Percentiles rank a stretch among this genome's conserved stretches.
Evolutionary conservation across 2,797 vertebrate species (phyloP).

Genomic region (Bryconaethiops microstoma): DNA sequence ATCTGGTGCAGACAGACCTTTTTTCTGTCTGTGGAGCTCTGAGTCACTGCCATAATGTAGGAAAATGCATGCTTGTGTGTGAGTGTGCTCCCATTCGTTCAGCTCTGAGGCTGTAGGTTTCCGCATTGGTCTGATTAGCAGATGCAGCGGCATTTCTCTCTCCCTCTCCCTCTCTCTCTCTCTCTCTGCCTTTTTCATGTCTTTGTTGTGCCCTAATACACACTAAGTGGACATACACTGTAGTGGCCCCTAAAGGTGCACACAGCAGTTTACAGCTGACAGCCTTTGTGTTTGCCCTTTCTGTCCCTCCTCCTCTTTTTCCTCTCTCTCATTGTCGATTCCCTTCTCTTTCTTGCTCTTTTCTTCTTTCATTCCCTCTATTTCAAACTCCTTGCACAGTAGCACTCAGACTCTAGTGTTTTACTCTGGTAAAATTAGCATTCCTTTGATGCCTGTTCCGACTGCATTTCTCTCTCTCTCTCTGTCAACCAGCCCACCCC

Average conservation of each 20-base stretch:
- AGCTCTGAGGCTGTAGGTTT: background rate
- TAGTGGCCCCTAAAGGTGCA: too few species aligned
- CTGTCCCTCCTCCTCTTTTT: background rate
- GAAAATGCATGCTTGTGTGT: constrained; percentile 18
- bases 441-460: background rate
- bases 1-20: constrained; percentile 46
- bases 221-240: background rate
- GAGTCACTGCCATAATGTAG: constrained; percentile 48
- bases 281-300: too few species aligned
- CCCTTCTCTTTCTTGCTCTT: background rate
- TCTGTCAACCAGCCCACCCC: background rate
- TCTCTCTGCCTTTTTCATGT: background rate
- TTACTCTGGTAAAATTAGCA: background rate
- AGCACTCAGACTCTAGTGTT: background rate
- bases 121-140: background rate
- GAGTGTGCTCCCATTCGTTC: background rate
- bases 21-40: constrained; percentile 47
- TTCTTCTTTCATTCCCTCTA: background rate
- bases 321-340: background rate
- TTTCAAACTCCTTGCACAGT: background rate
- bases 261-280: too few species aligned
- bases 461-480: background rate
- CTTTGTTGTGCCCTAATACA: background rate
- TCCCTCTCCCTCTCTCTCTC: background rate
- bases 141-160: background rate